Evolutionary conservation across 2,888 invertebrate genomes (phyloP).

Genomic region (Nephrotoma appendiculata): DNA sequence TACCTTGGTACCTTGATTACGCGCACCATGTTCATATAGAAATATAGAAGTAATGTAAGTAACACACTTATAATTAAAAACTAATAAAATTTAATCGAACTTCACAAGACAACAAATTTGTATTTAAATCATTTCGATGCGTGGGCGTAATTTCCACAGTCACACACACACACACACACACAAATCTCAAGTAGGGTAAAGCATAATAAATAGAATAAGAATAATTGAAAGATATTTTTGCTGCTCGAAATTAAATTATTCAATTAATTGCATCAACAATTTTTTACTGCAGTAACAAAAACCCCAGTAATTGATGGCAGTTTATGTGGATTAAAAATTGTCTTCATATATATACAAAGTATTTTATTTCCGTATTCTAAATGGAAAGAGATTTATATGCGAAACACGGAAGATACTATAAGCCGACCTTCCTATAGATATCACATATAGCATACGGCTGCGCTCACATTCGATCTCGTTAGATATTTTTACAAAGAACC

Average conservation of each 20-base stretch:
- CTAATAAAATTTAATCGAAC: background rate
- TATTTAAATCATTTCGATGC: background rate
- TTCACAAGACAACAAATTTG: background rate
- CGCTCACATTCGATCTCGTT: background rate
- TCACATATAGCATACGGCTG: background rate
- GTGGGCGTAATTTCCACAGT: background rate
- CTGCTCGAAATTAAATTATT: background rate
- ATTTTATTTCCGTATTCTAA: background rate
- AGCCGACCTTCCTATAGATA: background rate
- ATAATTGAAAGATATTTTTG: background rate
- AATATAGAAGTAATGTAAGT: background rate
- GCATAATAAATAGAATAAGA: background rate
- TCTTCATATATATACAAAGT: background rate
- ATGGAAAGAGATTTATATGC: background rate
- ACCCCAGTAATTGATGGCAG: background rate
- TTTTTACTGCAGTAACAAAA: background rate
- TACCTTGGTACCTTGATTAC: background rate
- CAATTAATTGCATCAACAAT: background rate
- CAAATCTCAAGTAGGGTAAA: background rate
- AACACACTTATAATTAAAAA: background rate
- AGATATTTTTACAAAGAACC: background rate
- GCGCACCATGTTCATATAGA: background rate
- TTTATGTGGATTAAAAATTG: background rate
- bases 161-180: background rate
- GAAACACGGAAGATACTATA: background rate